Evolutionary conservation across 2,797 vertebrate species (phyloP).

Genomic region (Staurois parvus): DNA sequence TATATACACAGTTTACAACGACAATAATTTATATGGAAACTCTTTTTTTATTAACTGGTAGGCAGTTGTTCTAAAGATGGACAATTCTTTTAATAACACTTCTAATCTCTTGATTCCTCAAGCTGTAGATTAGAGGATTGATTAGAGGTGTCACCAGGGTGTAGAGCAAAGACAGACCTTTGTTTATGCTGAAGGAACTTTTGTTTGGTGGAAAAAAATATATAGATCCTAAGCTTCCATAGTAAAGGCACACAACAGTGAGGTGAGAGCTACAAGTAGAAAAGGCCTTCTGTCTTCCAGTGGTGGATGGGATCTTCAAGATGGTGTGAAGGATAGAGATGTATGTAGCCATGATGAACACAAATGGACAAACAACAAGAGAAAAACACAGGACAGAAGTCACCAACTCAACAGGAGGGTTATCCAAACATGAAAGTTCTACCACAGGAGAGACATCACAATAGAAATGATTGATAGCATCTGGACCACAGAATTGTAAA

Average conservation of each 20-base stretch:
- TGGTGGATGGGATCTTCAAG: conserved; percentile 14
- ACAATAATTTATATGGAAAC: background rate
- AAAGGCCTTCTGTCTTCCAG: conserved; percentile 45
- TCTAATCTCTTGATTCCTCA: conserved; percentile 40
- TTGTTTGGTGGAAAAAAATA: conserved; percentile 33
- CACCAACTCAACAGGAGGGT: conserved; percentile 2
- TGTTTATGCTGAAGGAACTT: conserved; percentile 10
- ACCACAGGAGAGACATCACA: conserved; percentile 42
- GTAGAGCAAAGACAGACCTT: conserved; percentile 35
- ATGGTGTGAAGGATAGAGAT: conserved; percentile 26
- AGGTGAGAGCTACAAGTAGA: conserved; percentile 58
- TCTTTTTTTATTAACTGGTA: background rate
- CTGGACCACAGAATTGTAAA: conserved; percentile 23
- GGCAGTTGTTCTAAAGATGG: no score
- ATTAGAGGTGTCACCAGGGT: conserved; percentile 36
- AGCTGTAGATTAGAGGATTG: conserved; percentile 44
- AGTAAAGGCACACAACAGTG: conserved; percentile 33
- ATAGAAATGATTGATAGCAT: conserved; percentile 38
- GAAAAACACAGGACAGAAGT: conserved; percentile 9
- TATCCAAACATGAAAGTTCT: conserved; percentile 21
- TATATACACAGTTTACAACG: no score
- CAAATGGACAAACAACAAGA: conserved; percentile 27
- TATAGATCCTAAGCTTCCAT: conserved; percentile 25
- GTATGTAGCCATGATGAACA: conserved; percentile 20
- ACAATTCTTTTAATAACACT: background rate